Conservation (phyloP, 2,888 invertebrate genomes). For the Stenurella melanura region DNA sequence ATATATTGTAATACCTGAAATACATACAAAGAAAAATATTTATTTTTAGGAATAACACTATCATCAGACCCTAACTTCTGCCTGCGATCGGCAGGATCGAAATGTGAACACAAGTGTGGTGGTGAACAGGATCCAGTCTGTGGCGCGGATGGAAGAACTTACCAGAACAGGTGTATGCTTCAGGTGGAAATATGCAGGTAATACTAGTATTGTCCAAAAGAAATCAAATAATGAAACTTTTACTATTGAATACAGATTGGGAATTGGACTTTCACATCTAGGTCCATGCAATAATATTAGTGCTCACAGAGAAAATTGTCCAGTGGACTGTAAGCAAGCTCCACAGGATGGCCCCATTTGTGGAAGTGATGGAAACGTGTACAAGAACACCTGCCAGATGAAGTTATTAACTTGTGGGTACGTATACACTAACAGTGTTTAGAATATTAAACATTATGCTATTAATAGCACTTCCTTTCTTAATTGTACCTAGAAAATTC, state of each 20-base stretch:
- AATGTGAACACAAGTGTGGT: constrained; percentile 82
- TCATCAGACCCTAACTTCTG: constrained; percentile 71
- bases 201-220: constrained; percentile 38
- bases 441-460: too few relatives aligned
- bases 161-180: constrained; percentile 87
- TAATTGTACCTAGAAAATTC: too few relatives aligned
- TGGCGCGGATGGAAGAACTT: constrained; percentile 90
- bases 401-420: constrained; percentile 91
- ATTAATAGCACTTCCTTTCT: too few relatives aligned
- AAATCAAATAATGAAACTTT: neutral
- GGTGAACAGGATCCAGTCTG: constrained; percentile 91
- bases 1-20: neutral
- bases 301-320: constrained; percentile 92
- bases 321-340: constrained; percentile 89
- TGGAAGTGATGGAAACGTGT: constrained; percentile 93
- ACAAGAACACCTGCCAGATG: constrained; percentile 96
- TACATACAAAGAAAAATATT: constrained; percentile 4
- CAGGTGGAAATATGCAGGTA: constrained; percentile 86
- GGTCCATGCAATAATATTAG: constrained; percentile 83
- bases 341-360: constrained; percentile 93
- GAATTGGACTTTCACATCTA: constrained; percentile 78
- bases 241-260: constrained; percentile 73
- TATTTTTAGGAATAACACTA: constrained; percentile 66
- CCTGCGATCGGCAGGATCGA: constrained; percentile 75
- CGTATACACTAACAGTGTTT: constrained; percentile 60